These are phyloP conservation scores for Cettia cetti DNA, from an alignment of 2,113 vertebrate genomes.

Conservation along the genomic window DNA sequence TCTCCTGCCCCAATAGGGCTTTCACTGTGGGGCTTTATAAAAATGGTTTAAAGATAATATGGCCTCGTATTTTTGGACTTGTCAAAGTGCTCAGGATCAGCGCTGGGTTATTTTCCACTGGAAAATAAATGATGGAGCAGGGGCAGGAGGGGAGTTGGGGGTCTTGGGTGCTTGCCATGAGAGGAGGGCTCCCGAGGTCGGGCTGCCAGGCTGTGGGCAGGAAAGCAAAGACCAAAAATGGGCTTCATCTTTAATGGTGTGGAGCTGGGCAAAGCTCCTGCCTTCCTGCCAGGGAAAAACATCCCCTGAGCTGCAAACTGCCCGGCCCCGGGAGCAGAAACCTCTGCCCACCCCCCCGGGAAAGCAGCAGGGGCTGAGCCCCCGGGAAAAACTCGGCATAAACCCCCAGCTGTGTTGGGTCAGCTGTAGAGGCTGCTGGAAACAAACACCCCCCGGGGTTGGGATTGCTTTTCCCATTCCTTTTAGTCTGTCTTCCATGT, in stretches of 20 bases:
- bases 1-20: background rate
- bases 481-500: rapidly evolving
- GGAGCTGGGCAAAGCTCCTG: background rate
- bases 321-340: rapidly evolving
- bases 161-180: rapidly evolving
- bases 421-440: background rate
- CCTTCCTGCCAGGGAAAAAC: background rate
- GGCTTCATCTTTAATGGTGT: background rate
- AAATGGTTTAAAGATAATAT: slow-evolving; percentile 45
- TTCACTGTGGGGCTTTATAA: background rate
- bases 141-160: background rate
- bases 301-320: rapidly evolving
- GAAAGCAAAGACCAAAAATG: background rate
- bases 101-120: slow-evolving; percentile 5
- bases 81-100: background rate
- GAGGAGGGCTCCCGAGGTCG: background rate
- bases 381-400: rapidly evolving
- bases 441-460: rapidly evolving
- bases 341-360: background rate
- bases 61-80: slow-evolving; percentile 45
- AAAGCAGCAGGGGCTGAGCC: background rate
- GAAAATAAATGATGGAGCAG: background rate
- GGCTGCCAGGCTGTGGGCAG: background rate
- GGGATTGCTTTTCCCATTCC: rapidly evolving
- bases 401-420: background rate